Percentiles rank a stretch among this genome's conserved stretches.
phyloP scores from a whole-genome alignment of 2,797 vertebrate species.

The Phalloptychus januarius region DNA sequence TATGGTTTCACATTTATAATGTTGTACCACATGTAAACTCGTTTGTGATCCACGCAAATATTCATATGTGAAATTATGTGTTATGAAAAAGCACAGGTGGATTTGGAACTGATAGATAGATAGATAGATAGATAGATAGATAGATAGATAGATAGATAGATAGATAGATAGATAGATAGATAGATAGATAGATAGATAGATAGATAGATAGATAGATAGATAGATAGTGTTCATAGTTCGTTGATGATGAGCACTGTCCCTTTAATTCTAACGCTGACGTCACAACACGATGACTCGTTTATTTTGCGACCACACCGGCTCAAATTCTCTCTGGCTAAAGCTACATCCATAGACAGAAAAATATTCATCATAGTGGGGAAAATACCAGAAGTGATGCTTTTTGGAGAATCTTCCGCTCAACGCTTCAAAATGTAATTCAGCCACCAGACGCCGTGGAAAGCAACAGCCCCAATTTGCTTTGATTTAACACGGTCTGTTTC shows the following conservation, averaged over 20 bases:
- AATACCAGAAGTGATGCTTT: background rate
- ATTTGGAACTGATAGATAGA: background rate
- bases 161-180: background rate
- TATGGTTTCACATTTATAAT: too few species aligned
- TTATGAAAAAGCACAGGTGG: too few species aligned
- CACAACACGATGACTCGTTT: slow-evolving; percentile 52
- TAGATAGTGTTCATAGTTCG: background rate
- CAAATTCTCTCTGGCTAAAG: slow-evolving; percentile 11
- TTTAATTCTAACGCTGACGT: slow-evolving; percentile 64
- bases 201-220: background rate
- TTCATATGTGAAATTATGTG: too few species aligned
- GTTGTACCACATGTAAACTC: too few species aligned
- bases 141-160: background rate
- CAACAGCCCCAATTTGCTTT: slow-evolving; percentile 22
- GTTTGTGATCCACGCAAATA: too few species aligned
- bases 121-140: background rate
- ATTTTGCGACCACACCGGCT: slow-evolving; percentile 74
- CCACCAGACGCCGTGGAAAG: slow-evolving; percentile 4
- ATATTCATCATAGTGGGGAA: background rate
- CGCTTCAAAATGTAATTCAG: slow-evolving; percentile 15
- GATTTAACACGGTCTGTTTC: slow-evolving; percentile 36
- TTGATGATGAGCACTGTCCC: slow-evolving; percentile 34
- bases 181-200: background rate
- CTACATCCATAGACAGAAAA: background rate
- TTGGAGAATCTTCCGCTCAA: background rate